Base-by-base conservation (phyloP, 2,797 vertebrate genomes). In the Sarcoramphus papa region DNA sequence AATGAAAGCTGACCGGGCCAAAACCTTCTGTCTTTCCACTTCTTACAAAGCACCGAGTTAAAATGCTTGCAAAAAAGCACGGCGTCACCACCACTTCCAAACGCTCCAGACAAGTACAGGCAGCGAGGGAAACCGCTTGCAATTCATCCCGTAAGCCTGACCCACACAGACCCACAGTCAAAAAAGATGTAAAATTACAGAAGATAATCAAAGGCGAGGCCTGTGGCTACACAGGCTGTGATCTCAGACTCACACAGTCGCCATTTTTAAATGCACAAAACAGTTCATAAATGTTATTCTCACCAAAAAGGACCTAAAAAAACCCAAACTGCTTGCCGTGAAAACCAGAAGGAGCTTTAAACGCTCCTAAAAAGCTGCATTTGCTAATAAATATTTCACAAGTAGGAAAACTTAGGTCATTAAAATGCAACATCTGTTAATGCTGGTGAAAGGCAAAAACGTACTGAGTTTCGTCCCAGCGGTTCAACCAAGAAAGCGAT, bases 401-500 rank as follows among this genome's bases (percentile, higher is more conserved):
- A 69, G 19, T 3, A 54, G 31, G 40, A 78, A 20, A 54, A 40
- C 22, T 3, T 4, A 8, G 37, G 48, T 56, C 33, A 27, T 53
- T 41, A 33, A 62, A 83, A 53, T 4, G 47, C 31, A 50, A 17
- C 28, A 20, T 47, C 50, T 18, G 21, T 13, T 64, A 28, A 57
- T 0, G 1, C 12, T 10, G 53, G n/a, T 7, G 43, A 74, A 53
- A 35, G 63, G 16, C 20, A 57, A 57, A 40, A 63, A 4, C 1
- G 0, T 30, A 9, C 37, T 28, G 37, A 37, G 57, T 68, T n/a
- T n/a, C 21, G n/a, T 30, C 24, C 15, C 30, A 3, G n/a, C 2
- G 4, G 33, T 12, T 68, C 54, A 30, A 59, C 17, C 27, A 9
- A 56, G 17, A 31, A 64, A 75, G 57, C 1, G 31, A 43, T 48